A percentile compares a stretch with the other conserved stretches of the same genome.
These are phyloP conservation scores for Phalacrocorax brasilianus DNA, from an alignment of 2,113 vertebrate genomes.

Conservation along the genomic window DNA sequence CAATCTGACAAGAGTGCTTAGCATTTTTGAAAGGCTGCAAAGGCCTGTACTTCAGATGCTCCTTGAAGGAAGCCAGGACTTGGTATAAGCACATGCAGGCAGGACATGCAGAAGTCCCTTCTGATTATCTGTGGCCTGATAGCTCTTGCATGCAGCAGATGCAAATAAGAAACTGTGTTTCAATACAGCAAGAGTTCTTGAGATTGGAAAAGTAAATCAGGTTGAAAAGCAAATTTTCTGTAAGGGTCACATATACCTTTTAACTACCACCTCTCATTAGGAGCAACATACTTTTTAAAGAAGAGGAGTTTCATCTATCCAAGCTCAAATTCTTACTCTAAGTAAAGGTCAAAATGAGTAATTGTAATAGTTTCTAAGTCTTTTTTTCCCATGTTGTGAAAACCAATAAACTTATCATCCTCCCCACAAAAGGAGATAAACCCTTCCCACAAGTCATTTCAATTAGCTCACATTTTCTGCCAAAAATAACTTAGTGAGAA, in stretches of 20 bases:
- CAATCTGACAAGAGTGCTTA: not conserved
- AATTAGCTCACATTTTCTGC: not conserved
- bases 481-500: not conserved
- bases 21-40: not conserved
- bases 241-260: not conserved
- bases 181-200: not conserved
- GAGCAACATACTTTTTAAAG: not conserved
- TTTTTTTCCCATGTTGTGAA: not conserved
- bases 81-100: not conserved
- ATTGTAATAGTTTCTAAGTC: not conserved
- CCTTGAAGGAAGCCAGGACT: not conserved
- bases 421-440: not conserved
- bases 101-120: not conserved
- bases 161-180: not conserved
- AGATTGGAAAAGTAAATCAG: not conserved
- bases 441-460: not conserved
- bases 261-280: not conserved
- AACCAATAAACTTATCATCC: not conserved
- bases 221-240: not conserved
- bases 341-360: not conserved
- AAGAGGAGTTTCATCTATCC: not conserved
- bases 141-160: not conserved
- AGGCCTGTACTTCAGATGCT: not conserved
- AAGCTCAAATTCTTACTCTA: not conserved
- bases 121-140: not conserved